phyloP scores from a whole-genome alignment of 1,140 invertebrate species.

The Brachystomella parvula region DNA sequence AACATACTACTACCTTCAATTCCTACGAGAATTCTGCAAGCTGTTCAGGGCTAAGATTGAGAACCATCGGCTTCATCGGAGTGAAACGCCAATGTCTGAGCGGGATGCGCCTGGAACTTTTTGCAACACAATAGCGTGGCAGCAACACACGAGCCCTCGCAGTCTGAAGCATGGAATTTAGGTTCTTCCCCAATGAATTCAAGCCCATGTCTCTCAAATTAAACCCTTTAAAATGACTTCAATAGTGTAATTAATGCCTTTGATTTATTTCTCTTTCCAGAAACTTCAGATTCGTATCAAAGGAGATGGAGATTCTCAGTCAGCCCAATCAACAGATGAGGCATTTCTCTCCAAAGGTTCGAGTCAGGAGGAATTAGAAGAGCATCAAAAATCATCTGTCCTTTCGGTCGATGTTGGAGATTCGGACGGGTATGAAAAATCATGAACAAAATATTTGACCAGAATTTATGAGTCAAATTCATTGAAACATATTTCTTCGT shows the following conservation, averaged over 20 bases:
- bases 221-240: not conserved
- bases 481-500: slow-evolving; percentile 28
- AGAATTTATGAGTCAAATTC: slow-evolving; percentile 5
- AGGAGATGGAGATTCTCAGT: slow-evolving; percentile 33
- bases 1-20: not conserved
- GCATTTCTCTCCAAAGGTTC: slow-evolving; percentile 50
- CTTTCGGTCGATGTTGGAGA: slow-evolving; percentile 35
- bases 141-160: too few species aligned
- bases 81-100: too few species aligned
- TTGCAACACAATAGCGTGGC: too few species aligned
- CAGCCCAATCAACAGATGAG: slow-evolving; percentile 45
- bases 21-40: too few species aligned
- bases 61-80: too few species aligned
- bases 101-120: too few species aligned
- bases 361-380: slow-evolving; percentile 52
- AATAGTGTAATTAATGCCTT: not conserved
- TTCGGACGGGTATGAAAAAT: slow-evolving; percentile 44
- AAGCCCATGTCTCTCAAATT: too few species aligned
- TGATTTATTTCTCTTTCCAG: slow-evolving; percentile 18
- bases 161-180: too few species aligned
- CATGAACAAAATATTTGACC: not conserved
- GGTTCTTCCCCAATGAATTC: too few species aligned
- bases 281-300: slow-evolving; percentile 30
- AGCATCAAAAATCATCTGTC: slow-evolving; percentile 31
- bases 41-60: too few species aligned